phyloP scores from a whole-genome alignment of 1,140 invertebrate species.

The Helicoverpa zea region DNA sequence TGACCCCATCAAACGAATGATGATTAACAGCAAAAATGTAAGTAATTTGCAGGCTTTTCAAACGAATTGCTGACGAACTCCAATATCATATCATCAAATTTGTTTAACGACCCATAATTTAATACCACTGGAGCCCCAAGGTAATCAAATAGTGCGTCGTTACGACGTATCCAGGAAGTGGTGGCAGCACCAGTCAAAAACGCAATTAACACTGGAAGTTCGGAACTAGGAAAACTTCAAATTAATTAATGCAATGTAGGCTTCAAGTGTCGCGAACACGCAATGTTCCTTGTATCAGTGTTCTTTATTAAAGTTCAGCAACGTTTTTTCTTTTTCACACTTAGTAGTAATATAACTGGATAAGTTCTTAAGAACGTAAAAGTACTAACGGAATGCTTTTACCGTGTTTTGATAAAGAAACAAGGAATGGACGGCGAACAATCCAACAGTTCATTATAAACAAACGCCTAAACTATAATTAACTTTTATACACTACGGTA shows the following conservation, averaged over 20 bases:
- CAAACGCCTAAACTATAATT: constrained; percentile 21
- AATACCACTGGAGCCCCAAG: constrained; percentile 41
- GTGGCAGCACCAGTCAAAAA: constrained; percentile 63
- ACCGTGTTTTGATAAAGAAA: no score
- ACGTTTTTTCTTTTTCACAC: no score
- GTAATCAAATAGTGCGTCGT: constrained; percentile 47
- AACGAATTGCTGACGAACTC: constrained; percentile 37
- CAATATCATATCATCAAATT: constrained; percentile 44
- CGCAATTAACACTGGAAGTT: constrained; percentile 71
- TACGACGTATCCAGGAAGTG: constrained; percentile 35
- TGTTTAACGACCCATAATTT: constrained; percentile 45
- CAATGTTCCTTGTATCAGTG: constrained; percentile 33
- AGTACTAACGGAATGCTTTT: not conserved
- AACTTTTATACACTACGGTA: constrained; percentile 16
- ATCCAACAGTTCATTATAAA: not conserved
- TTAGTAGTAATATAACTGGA: not conserved
- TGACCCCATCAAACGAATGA: not conserved
- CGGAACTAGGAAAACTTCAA: constrained; percentile 65
- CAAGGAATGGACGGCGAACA: not conserved
- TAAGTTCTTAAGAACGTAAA: not conserved
- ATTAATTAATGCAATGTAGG: constrained; percentile 74
- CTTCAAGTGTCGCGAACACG: constrained; percentile 62
- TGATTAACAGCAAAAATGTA: constrained; percentile 2
- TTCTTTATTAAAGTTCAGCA: not conserved
- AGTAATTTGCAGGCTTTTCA: constrained; percentile 30